These are phyloP conservation scores for Hybos culiciformis DNA, from an alignment of 2,888 invertebrate species.

Conservation along the genomic window DNA sequence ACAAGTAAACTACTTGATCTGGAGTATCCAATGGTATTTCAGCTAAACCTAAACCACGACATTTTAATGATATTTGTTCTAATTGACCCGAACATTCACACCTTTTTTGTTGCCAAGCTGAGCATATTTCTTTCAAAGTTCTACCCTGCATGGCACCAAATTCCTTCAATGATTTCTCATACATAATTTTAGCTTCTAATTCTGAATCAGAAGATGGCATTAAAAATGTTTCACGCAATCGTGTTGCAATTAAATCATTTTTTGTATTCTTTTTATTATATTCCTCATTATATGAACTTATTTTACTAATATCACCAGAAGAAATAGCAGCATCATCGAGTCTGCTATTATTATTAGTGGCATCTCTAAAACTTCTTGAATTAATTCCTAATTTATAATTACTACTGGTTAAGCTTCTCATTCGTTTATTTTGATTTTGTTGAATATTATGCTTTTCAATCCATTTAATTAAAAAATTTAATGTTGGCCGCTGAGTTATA, in stretches of 20 bases:
- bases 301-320: neutral
- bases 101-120: conserved; percentile 25
- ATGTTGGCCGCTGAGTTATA: no score
- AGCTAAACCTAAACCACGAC: conserved; percentile 29
- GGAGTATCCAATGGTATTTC: conserved; percentile 32
- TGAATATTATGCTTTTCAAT: no score
- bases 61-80: conserved; percentile 27
- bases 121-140: conserved; percentile 27
- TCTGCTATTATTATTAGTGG: neutral
- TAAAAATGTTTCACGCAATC: conserved; percentile 31
- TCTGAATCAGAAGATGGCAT: conserved; percentile 32
- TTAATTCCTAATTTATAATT: neutral
- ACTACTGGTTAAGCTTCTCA: no score
- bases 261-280: conserved; percentile 18
- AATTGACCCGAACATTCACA: conserved; percentile 32
- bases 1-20: conserved; percentile 28
- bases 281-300: conserved; percentile 2
- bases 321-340: no score
- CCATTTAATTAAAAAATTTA: no score
- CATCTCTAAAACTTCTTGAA: neutral
- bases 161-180: conserved; percentile 32
- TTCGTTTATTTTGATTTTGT: neutral
- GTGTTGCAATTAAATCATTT: conserved; percentile 4
- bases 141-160: conserved; percentile 20
- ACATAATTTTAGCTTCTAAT: conserved; percentile 32